Base-by-base conservation (phyloP, 2,113 vertebrate genomes). In the Rana temporaria region DNA sequence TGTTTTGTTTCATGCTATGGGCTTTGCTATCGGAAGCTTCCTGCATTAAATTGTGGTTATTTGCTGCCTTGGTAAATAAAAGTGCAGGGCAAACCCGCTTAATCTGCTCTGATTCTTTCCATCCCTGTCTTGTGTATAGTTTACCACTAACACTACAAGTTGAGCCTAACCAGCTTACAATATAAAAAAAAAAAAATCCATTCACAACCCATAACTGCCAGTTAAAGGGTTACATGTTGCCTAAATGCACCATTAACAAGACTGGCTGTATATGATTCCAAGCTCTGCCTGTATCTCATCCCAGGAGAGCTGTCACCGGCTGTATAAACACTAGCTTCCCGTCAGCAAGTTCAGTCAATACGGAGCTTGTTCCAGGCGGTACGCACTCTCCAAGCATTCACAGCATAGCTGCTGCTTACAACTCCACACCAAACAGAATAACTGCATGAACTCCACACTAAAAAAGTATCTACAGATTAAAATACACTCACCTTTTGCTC, bases 241-340 rank as follows among this genome's bases (percentile, higher is more conserved):
- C 52, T 56, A 66, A 34, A 34, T 57, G 71, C 70, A 76, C 64
- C 81, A 83, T 83, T 83, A 68, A 67, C 32, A 76, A 76, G 38
- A 32, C 64, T 68, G 71, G 34, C 53, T 83, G n/a, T 26, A 42
- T 53, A 82, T 16, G 42, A 82, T 63, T 81, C 60, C 70, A 74
- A 53, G 34, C 24, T n/a, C 72, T 16, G 81, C 71, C 81, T 83
- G 81, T 66, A 76, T 83, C 81, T 83, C 72, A 68, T 83, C 81
- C 81, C 63, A 12, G 30, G 81, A 76, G 72, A 83, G 62, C 81
- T 83, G 81, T 83, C 81, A 83, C 71, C 60, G 63, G 70, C 81
- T 83, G 63, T 83, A 76, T 83, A 83, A 83, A 83, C 81, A 83
- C 52, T 6, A 76, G 63, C 34, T 76, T 76, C 63, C 81, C 72